phyloP scores from a whole-genome alignment of 2,113 vertebrate species.

The Empidonax alnorum region DNA sequence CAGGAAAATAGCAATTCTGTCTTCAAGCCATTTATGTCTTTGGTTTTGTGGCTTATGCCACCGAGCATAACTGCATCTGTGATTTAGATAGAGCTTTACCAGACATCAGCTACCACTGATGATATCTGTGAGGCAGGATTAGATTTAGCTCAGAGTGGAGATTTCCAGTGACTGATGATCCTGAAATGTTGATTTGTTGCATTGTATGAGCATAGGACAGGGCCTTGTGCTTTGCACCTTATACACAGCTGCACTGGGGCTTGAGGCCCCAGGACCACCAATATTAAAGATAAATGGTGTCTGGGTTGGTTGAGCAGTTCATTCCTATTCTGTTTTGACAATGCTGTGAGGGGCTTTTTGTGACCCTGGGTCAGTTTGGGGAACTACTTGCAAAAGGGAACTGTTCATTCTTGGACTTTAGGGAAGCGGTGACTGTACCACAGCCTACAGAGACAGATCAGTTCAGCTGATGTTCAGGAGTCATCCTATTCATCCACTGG shows the following conservation, averaged over 20 bases:
- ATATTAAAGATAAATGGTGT: background rate
- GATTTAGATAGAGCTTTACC: background rate
- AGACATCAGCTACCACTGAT: background rate
- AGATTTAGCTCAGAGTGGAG: background rate
- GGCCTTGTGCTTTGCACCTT: background rate
- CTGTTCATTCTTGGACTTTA: background rate
- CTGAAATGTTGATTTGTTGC: background rate
- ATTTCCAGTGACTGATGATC: background rate
- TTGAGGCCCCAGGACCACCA: rapidly evolving
- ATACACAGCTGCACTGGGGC: background rate
- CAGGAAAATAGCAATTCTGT: background rate
- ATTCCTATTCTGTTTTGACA: background rate
- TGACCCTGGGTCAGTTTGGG: background rate
- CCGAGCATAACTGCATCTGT: background rate
- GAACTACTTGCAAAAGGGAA: background rate
- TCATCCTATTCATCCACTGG: background rate
- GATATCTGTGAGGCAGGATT: background rate
- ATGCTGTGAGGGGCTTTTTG: background rate
- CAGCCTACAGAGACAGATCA: background rate
- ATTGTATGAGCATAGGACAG: background rate
- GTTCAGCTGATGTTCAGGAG: background rate
- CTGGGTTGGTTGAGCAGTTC: background rate
- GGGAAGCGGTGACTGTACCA: background rate
- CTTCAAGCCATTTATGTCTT: background rate
- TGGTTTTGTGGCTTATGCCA: background rate